Base-by-base conservation (phyloP, 1,140 invertebrate genomes). In the Leucophenga varia region DNA sequence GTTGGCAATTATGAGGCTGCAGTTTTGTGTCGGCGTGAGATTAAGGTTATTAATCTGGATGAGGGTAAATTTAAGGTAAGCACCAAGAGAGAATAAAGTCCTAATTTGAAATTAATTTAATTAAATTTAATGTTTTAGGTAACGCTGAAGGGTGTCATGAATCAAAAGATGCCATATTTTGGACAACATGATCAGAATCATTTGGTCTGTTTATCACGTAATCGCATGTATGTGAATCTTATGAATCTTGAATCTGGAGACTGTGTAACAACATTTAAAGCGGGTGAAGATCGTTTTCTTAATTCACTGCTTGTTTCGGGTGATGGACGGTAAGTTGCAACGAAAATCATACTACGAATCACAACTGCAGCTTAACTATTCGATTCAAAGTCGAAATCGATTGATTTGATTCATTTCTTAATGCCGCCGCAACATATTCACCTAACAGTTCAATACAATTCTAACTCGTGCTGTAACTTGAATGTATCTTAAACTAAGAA, bases 121-220 rank as follows among this genome's bases (percentile, higher is more conserved):
- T 37, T 14, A 37, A 30, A 17, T 43, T 43, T 31, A 16, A 20
- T 43, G 28, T 10, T 34, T 35, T 36, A 75, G 73, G 73, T 74
- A 5, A 74, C 90, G 49, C 72, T 93, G 8, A 90, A 91, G 65
- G 85, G 90, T 25, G 89, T 93, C 2, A 92, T 94, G 88, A 93
- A 93, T 78, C 89, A 93, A 65, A 91, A 92, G 76, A 91, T 93
- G 90, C 89, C 91, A 25, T 92, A 84, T 72, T 93, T 87, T 77
- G 90, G 89, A 2, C 79, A 91, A 4, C 88, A 92, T 70, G 88
- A 90, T 77, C 72, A 82, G 31, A 81, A 83, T 14, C 89, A 91
- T 73, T 76, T 91, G 36, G 90, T 93, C 10, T 85, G 89, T 12
- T 77, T 94, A 12, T 90, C 89, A 2, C 78, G 91, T 31, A 93